Evolutionary conservation across 2,797 vertebrate species (phyloP), one percentile per base, ranked within the genome.

Genomic region (Epinephelus awoara): DNA sequence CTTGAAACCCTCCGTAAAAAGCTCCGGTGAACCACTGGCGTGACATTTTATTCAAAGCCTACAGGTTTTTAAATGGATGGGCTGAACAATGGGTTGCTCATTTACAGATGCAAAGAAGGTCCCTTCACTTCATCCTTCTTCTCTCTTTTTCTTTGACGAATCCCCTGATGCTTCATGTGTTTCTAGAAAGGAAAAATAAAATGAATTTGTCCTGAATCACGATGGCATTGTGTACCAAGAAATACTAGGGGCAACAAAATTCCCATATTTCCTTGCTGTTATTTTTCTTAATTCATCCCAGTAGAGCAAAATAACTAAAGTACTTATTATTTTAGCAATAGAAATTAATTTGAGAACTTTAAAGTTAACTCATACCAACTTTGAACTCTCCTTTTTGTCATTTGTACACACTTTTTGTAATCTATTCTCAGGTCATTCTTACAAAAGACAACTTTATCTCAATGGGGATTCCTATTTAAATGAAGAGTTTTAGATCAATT

Each of bases 1-100:
- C 95, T 92, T 95, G 91, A 96, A 95, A 92, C 90, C 91, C 87
- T 82, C 82, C 42, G 72, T 84, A 85, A 83, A 88, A 85, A 40
- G 67, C 84, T 90, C 70, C 54, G 70, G 87, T 81, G 88, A 67
- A 71, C 90, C 80, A 79, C 83, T 83, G 85, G 87, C 89, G 75
- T 93, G 93, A 89, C 89, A 84, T 70, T 89, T 90, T 92, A 92
- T 91, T 93, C 90, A 92, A 93, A 93, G 82, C 83, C 74, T 61
- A 58, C 64, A 83, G 72, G 75, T 69, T 79, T 85, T 75, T 78
- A 75, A 85, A 86, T 61, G 70, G 77, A 69, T 29, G 51, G 19
- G 8, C 23, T 38, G 21, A 77, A 90, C 86, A 85, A 91, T 80
- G 38, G 69, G 55, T 68, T 55, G 52, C 42, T 44, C 1, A 64